Conservation (phyloP, 2,797 vertebrate species). For the Carcharodon carcharias region DNA sequence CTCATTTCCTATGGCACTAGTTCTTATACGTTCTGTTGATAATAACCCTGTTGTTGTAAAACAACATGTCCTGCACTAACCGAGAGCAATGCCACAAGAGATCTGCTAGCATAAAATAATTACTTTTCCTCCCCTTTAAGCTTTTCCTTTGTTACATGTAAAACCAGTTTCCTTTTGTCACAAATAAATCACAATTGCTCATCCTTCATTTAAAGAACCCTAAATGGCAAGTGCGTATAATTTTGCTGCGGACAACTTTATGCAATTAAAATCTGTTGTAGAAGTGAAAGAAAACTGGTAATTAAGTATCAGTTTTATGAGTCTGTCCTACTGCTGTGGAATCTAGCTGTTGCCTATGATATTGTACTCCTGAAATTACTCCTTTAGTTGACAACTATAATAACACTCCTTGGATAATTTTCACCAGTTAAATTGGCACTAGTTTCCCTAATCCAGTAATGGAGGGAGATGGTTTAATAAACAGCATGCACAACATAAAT, state of each 20-base stretch:
- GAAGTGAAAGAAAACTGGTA: neutral
- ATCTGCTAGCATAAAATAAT: neutral
- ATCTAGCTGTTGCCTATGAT: neutral
- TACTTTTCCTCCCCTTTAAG: neutral
- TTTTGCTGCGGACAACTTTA: neutral
- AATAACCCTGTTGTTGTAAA: no score
- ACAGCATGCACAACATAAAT: no score
- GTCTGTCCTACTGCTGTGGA: neutral
- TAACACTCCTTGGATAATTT: neutral
- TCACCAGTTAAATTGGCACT: no score
- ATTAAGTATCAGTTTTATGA: neutral
- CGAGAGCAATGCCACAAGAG: neutral
- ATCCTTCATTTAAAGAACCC: slow-evolving; percentile 49
- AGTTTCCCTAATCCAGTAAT: no score
- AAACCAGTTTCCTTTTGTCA: slow-evolving; percentile 26
- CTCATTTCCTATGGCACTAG: neutral
- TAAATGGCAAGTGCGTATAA: neutral
- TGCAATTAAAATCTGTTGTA: neutral
- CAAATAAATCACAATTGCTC: slow-evolving; percentile 5
- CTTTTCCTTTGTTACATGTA: neutral
- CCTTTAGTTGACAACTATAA: neutral
- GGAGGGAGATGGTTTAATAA: no score
- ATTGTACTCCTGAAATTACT: neutral
- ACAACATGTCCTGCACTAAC: no score
- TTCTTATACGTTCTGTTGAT: no score